Evolutionary conservation across 2,797 vertebrate genomes (phyloP), one percentile per base, ranked within the genome.

Genomic region (Hemibagrus guttatus): DNA sequence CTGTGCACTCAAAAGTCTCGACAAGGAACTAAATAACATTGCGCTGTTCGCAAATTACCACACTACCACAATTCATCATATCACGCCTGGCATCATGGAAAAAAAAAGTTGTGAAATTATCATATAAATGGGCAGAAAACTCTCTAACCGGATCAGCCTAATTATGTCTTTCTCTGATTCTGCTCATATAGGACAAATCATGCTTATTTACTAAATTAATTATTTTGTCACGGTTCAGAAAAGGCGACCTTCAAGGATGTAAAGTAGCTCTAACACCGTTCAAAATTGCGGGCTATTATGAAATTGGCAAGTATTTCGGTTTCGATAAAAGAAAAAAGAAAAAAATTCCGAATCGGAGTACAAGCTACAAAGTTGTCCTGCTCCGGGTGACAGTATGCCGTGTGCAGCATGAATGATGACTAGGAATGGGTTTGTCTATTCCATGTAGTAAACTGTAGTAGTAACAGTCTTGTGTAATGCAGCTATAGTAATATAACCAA

Each of bases 111-210:
- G 54, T 49, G 64, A 79, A 80, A 85, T 86, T 86, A 86, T 81
- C 68, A 86, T 81, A 81, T 71, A 81, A 86, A 86, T 72, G 28
- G 68, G 39, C 19, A 31, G 35, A 81, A 81, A 61, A 71, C 85
- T 59, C 14, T 49, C 54, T 49, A 86, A 66, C 52, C 12, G 78
- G 54, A 72, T 86, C 85, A 52, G 52, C 56, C n/a, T 86, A 46
- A 86, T 81, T 81, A 72, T 12, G 17, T 63, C 39, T 35, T 80
- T 80, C 42, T 58, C 46, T 64, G 64, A 84, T 61, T 64, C 83
- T 16, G 49, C 61, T 79, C 49, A 26, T 49, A 72, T 61, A 49
- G 69, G 59, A 52, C n/a, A 54, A n/a, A 78, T 78, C 72, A 5
- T 52, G 84, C 28, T 26, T 64, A 31, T 71, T 64, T 54, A 52